Base-by-base conservation (phyloP, 2,888 invertebrate genomes). In the Dione vanillae region DNA sequence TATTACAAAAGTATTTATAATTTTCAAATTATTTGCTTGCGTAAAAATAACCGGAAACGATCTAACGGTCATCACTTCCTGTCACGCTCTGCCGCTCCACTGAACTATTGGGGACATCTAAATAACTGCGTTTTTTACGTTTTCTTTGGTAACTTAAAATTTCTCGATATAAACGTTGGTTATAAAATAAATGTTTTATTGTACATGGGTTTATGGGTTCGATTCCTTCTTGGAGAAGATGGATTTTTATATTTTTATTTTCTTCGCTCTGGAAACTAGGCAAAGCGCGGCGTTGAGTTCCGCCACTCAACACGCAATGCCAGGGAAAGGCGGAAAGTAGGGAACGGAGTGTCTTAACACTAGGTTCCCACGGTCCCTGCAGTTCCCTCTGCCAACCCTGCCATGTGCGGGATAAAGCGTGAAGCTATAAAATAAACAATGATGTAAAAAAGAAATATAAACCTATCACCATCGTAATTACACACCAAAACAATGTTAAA, bases 31-130 rank as follows among this genome's bases (percentile, higher is more conserved):
- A n/a, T n/a, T n/a, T 37, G 40, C 6, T 40, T 16, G 56, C 40
- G 12, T 43, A 61, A 52, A 68, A 54, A 68, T 16, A 20, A 69
- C 52, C 69, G 69, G 69, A 69, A 69, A 45, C 47, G 45, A 52
- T 67, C 67, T 73, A 74, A 74, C 71, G 73, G 74, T 71, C 72
- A 65, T 65, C 65, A 67, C 68, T 74, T 74, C 74, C 74, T 54
- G 70, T 74, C 67, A 69, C 67, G 74, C 59, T 74, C 74, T 59
- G 47, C 54, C 62, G 71, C 69, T 45, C 69, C 54, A 62, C 69
- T 69, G 64, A 69, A 61, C 61, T 67, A 67, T 67, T 67, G 67
- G 67, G 61, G 61, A 61, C 67, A 67, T 66, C 54, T 35, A 14
- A 54, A 66, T 67, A 67, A 61, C 67, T 67, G 67, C 61, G n/a